Base-by-base conservation (phyloP, 2,888 invertebrate species). In the Drosophila monieri region DNA sequence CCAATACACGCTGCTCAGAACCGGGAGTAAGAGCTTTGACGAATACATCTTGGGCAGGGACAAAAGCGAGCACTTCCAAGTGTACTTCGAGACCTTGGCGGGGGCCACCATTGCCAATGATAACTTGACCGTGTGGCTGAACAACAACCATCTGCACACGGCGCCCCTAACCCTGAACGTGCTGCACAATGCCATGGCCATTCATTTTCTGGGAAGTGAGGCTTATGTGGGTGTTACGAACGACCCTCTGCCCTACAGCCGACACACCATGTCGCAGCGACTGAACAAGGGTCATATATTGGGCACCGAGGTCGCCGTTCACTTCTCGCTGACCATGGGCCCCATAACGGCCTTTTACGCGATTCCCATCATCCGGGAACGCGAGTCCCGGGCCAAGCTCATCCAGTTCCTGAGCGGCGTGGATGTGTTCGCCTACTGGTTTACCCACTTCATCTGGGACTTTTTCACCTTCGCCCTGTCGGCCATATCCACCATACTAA, bases 91-190 rank as follows among this genome's bases (percentile, higher is more conserved):
- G 6, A 91, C 94, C 67, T 87, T 94, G 49, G 92, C 92, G 0
- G 94, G 94, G 0, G 93, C 94, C 0, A 92, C 93, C 0, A 78
- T 90, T 1, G 90, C 91, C 2, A 53, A 76, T 3, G 73, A 78
- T 1, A 81, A 90, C 0, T 92, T 93, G 0, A 94, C 92, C 0
- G 94, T 94, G 0, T 94, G 94, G 93, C 95, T 96, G 91, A 96
- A 96, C 83, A 95, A 95, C 86, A 95, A 95, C 84, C 95, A 95
- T 0, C 94, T 93, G 81, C 96, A 96, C 88, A 93, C 94, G 44
- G 93, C 95, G 0, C 94, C 95, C 0, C 92, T 94, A 0, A 92
- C 95, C 0, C 89, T 96, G 1, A 93, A 94, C 27, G 89, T 94
- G 0, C 88, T 94, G 0, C 93, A 95, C 78, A 93, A 93, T 48